These are phyloP conservation scores for Meliscaeva auricollis DNA, from an alignment of 2,888 invertebrate genomes.

Conservation along the genomic window DNA sequence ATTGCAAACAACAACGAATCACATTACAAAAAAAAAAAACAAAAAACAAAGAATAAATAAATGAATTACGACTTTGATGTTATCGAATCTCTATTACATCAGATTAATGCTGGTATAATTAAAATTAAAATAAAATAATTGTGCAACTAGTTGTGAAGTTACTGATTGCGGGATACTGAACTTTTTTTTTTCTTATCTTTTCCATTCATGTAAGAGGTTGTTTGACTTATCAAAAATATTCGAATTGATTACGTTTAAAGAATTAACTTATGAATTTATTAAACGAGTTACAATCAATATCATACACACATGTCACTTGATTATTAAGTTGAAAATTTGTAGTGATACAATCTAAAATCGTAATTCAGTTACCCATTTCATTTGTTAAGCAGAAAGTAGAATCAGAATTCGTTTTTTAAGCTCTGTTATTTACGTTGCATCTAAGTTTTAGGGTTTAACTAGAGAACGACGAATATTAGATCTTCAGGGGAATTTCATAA, in stretches of 20 bases:
- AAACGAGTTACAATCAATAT: not conserved
- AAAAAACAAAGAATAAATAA: conserved; percentile 2
- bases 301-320: not conserved
- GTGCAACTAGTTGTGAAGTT: conserved; percentile 54
- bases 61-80: conserved; percentile 31
- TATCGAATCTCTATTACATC: conserved; percentile 52
- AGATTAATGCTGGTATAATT: conserved; percentile 65
- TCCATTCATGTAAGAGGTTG: conserved; percentile 17
- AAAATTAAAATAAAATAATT: conserved; percentile 46
- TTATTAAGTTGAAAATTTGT: too few species aligned
- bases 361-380: too few species aligned
- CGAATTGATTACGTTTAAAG: conserved; percentile 6
- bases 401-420: too few species aligned
- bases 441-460: too few species aligned
- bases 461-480: too few species aligned
- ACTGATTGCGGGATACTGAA: conserved; percentile 25
- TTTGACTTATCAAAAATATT: conserved; percentile 15
- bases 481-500: too few species aligned
- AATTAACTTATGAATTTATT: not conserved
- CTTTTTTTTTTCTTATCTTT: conserved; percentile 35
- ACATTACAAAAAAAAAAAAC: not conserved
- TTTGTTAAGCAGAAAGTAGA: too few species aligned
- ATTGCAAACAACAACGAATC: not conserved
- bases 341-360: too few species aligned
- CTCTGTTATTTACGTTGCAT: too few species aligned